phyloP scores from a whole-genome alignment of 2,113 vertebrate species.

The Hepsetus odoe region DNA sequence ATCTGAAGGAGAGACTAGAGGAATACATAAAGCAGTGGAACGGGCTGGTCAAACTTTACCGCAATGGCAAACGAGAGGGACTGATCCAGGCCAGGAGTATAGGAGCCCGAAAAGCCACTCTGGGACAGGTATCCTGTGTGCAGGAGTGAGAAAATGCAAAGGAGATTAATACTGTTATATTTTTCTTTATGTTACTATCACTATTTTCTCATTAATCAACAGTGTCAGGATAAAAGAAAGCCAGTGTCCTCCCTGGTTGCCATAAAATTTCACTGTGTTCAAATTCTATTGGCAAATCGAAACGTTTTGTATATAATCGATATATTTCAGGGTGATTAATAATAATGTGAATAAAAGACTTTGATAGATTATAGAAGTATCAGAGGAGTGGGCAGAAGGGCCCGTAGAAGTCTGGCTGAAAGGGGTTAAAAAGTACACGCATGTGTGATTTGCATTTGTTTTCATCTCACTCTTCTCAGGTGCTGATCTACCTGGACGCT shows the following conservation, averaged over 20 bases:
- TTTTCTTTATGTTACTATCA: neutral
- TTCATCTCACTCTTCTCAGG: slow-evolving; percentile 69
- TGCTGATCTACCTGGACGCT: slow-evolving; percentile 96
- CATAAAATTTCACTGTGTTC: too few relatives aligned
- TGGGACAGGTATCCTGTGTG: slow-evolving; percentile 85
- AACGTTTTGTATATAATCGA: too few relatives aligned
- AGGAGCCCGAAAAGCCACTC: slow-evolving; percentile 89
- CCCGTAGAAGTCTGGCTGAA: too few relatives aligned
- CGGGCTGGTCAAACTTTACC: slow-evolving; percentile 92
- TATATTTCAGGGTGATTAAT: too few relatives aligned
- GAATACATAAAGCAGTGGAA: slow-evolving; percentile 96
- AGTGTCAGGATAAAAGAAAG: too few relatives aligned
- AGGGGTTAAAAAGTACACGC: too few relatives aligned
- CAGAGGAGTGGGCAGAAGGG: too few relatives aligned
- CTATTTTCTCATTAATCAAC: too few relatives aligned
- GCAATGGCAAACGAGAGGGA: slow-evolving; percentile 95
- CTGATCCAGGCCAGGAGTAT: slow-evolving; percentile 97
- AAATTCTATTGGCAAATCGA: too few relatives aligned
- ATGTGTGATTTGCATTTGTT: neutral
- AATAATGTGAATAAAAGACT: too few relatives aligned
- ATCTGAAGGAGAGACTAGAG: slow-evolving; percentile 91
- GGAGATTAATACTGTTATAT: neutral
- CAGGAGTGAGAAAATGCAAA: slow-evolving; percentile 70
- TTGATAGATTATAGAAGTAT: too few relatives aligned
- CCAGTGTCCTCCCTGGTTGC: too few relatives aligned